phyloP scores from a whole-genome alignment of 2,797 vertebrate genomes.

The Sciaenops ocellatus region DNA sequence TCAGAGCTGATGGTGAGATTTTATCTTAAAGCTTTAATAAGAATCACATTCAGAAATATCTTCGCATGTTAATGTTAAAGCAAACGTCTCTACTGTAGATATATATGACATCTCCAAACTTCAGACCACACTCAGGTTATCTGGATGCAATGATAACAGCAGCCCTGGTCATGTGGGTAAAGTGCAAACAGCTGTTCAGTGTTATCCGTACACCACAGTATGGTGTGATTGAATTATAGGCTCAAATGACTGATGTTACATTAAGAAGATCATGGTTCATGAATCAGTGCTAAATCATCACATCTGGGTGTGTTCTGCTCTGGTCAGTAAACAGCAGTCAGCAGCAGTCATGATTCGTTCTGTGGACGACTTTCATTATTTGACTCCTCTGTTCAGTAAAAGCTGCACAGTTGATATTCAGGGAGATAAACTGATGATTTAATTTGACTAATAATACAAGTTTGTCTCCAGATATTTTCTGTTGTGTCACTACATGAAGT shows the following conservation, averaged over 20 bases:
- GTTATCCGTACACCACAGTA: neutral
- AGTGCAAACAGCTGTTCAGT: neutral
- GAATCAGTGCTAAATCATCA: neutral
- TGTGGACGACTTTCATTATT: neutral
- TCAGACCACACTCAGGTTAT: neutral
- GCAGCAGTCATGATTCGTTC: neutral
- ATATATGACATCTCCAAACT: neutral
- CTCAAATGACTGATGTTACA: neutral
- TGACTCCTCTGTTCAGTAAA: conserved; percentile 4
- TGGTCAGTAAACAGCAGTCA: neutral
- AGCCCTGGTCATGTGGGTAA: neutral
- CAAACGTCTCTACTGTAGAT: neutral
- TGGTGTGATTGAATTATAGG: neutral
- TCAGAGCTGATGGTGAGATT: neutral
- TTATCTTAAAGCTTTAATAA: neutral
- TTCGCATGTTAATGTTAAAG: neutral
- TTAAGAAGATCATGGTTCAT: neutral
- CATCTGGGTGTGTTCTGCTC: neutral
- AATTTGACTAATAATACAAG: neutral
- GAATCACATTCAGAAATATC: neutral
- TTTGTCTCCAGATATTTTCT: no score
- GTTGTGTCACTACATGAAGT: neutral
- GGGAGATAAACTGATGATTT: neutral
- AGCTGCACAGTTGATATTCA: neutral
- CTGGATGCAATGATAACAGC: neutral